Conservation (phyloP, 2,888 invertebrate species). For the Agrochola lota region DNA sequence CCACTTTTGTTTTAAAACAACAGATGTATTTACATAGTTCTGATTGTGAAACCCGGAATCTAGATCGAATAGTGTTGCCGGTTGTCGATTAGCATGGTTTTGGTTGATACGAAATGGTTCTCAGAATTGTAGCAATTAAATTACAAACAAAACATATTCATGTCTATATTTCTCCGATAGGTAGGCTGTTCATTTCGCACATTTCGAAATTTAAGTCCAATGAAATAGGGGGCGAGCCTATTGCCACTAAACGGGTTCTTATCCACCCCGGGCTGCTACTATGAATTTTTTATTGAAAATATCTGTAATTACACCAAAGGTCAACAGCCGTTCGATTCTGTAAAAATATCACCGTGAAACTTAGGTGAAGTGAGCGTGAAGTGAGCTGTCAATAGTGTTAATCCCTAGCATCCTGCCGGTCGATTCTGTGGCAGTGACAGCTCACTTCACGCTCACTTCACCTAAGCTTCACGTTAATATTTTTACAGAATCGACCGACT, state of each 20-base stretch:
- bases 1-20: conserved; percentile 59
- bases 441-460: too few relatives aligned
- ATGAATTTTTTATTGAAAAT: background rate
- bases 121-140: conserved; percentile 1
- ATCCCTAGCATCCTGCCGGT: too few relatives aligned
- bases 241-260: background rate
- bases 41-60: conserved; percentile 53
- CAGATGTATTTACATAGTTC: conserved; percentile 55
- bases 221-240: too few relatives aligned
- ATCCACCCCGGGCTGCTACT: background rate
- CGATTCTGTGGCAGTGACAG: too few relatives aligned
- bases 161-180: too few relatives aligned
- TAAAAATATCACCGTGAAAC: too few relatives aligned
- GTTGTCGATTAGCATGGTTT: conserved; percentile 6
- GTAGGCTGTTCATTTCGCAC: background rate
- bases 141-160: background rate
- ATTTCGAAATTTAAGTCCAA: background rate
- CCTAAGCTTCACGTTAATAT: too few relatives aligned
- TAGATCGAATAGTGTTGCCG: conserved; percentile 19
- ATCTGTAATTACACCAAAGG: background rate
- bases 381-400: too few relatives aligned
- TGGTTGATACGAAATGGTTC: conserved; percentile 5
- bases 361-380: too few relatives aligned
- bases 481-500: too few relatives aligned
- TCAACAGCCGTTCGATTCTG: too few relatives aligned